Base-by-base conservation (phyloP, 2,113 vertebrate genomes). In the Halichoerus grypus region DNA sequence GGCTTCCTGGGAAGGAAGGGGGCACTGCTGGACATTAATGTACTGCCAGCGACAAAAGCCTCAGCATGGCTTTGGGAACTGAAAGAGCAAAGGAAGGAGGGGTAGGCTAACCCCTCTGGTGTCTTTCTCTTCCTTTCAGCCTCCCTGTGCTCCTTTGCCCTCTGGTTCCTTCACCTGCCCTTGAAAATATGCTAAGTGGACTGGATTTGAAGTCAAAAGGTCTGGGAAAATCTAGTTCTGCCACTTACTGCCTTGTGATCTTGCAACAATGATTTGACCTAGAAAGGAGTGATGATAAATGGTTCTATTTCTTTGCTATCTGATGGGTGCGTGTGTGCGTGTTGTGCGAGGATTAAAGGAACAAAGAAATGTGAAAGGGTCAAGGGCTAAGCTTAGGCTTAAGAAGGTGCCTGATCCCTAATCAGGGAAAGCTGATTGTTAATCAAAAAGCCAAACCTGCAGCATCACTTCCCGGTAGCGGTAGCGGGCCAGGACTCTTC, bases 361-460 rank as follows among this genome's bases (percentile, higher is more conserved):
- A n/a, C 10, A 39, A 46, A 59, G 18, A 65, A 59, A 65, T 36
- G 42, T 5, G 26, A 74, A 83, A 92, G 71, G 80, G 53, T 72
- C 49, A 90, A 28, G 59, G 16, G 42, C 61, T 86, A 59, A 72
- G 88, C 24, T 42, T 69, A 74, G 87, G 65, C 46, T 83, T 33
- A 80, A 82, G 72, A 92, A 92, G 36, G 74, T 69, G 36, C 61
- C 72, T 15, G 16, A 76, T 49, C 42, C 42, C 24, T 49, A 31
- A 49, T 91, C 49, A 76, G 51, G 53, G 59, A 77, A 96, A 95
- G 84, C 71, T 49, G 59, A 72, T 4, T 84, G 85, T 59, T 53
- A 86, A 26, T 94, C 59, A 93, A 71, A 93, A 91, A 96, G 72
- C 51, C 95, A 91, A 96, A 98, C 97, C 95, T 97, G 94, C 33